Evolutionary conservation across 2,797 vertebrate genomes (phyloP).

Genomic region (Clarias laeviceps): DNA sequence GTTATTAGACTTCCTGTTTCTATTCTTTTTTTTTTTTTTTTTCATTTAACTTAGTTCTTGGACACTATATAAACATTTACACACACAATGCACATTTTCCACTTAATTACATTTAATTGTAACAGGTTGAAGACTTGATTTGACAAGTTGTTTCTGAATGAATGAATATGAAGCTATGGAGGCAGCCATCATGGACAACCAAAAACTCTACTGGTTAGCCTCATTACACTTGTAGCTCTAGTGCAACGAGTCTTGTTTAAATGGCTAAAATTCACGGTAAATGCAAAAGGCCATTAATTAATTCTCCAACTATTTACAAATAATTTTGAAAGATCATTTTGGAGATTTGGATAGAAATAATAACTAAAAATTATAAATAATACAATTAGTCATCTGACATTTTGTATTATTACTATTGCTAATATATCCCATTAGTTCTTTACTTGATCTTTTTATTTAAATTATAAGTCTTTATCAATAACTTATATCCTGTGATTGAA

Average conservation of each 20-base stretch:
- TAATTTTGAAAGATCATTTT: not conserved
- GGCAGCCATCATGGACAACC: not conserved
- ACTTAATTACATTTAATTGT: not conserved
- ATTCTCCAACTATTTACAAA: not conserved
- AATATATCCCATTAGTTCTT: not conserved
- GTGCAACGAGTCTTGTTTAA: not conserved
- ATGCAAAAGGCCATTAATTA: not conserved
- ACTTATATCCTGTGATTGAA: not conserved
- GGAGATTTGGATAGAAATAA: not conserved
- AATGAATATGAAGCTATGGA: not conserved
- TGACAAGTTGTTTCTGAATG: not conserved
- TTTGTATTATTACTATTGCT: not conserved
- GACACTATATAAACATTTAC: not conserved
- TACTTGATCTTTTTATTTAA: not conserved
- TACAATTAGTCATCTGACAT: not conserved
- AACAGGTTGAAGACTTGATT: not conserved
- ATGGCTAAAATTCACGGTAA: not conserved
- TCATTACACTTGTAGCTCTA: not conserved
- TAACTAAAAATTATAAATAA: not conserved
- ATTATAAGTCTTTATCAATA: not conserved
- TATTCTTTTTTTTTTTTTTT: no score
- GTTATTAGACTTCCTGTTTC: not conserved
- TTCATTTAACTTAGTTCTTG: not conserved
- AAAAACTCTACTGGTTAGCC: not conserved
- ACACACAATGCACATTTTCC: not conserved